Evolutionary conservation across 2,888 invertebrate species (phyloP).

Genomic region (Troides aeacus): DNA sequence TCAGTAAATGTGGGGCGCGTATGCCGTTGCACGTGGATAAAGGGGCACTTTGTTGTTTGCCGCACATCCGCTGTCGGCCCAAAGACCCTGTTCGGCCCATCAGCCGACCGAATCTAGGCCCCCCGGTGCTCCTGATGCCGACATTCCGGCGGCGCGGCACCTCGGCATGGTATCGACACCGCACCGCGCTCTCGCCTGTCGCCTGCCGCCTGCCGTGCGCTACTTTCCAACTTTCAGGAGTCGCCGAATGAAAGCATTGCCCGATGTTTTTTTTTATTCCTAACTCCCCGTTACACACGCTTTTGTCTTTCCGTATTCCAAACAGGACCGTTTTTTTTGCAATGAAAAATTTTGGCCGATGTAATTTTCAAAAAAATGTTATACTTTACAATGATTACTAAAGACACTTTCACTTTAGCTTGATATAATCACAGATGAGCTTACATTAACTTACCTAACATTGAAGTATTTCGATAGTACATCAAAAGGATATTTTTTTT

Average conservation of each 20-base stretch:
- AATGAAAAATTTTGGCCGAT: too few species aligned
- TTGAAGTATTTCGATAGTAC: too few species aligned
- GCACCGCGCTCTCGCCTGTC: slow-evolving; percentile 3
- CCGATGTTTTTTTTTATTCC: background rate
- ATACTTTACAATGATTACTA: too few species aligned
- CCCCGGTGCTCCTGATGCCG: background rate
- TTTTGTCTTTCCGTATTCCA: background rate
- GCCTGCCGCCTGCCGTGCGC: slow-evolving; percentile 6
- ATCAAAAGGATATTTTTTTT: too few species aligned
- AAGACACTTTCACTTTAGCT: too few species aligned
- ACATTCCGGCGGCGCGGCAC: slow-evolving; percentile 10
- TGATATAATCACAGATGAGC: too few species aligned
- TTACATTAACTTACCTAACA: too few species aligned
- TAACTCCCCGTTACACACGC: background rate
- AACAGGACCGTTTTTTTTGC: too few species aligned
- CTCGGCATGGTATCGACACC: slow-evolving; percentile 20
- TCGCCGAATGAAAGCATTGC: background rate
- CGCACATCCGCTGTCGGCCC: slow-evolving; percentile 19
- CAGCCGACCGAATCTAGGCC: slow-evolving; percentile 22
- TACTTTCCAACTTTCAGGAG: slow-evolving; percentile 13
- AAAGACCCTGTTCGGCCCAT: slow-evolving; percentile 18
- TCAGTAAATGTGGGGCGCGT: slow-evolving; percentile 6
- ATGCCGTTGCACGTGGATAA: slow-evolving; percentile 2
- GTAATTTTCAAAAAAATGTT: too few species aligned
- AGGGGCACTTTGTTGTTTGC: slow-evolving; percentile 23